These are phyloP conservation scores for Chinchilla lanigera DNA, from an alignment of 2,113 vertebrate species.

Conservation along the genomic window DNA sequence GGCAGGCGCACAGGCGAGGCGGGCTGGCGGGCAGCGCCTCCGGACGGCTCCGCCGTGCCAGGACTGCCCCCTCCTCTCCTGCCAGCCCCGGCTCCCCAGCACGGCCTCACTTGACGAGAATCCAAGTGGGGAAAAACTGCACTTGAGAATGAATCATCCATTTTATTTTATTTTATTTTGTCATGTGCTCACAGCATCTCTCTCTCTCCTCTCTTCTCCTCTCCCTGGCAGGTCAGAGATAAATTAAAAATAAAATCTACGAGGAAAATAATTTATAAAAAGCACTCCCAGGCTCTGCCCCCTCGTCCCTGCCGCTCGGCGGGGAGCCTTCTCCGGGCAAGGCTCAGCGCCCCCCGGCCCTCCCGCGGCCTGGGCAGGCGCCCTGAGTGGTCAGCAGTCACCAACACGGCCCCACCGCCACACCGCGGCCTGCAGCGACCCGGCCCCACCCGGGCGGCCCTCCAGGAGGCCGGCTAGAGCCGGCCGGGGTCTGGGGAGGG, in stretches of 20 bases:
- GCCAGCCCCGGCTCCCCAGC: background rate
- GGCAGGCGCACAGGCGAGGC: background rate
- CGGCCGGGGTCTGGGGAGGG: background rate
- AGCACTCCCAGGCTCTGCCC: constrained; percentile 75
- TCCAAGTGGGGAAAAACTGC: constrained; percentile 61
- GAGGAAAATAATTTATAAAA: constrained; percentile 85
- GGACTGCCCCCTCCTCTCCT: background rate
- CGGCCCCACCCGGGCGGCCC: constrained; percentile 13
- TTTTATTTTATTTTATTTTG: constrained; percentile 87
- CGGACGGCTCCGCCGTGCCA: too few species aligned
- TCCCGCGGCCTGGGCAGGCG: constrained; percentile 2
- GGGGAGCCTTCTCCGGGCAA: background rate
- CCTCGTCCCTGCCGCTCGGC: constrained; percentile 55
- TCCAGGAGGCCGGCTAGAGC: constrained; percentile 10
- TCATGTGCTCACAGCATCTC: constrained; percentile 88
- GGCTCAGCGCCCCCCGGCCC: background rate
- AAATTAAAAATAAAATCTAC: constrained; percentile 87
- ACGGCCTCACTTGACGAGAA: constrained; percentile 37
- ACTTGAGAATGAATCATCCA: constrained; percentile 85
- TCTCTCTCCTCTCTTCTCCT: constrained; percentile 81
- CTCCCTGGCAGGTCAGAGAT: constrained; percentile 88
- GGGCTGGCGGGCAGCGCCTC: background rate
- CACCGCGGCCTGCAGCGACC: constrained; percentile 60
- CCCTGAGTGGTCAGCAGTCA: constrained; percentile 54
- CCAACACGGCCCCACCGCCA: background rate